These are phyloP conservation scores for Notechis scutatus DNA, from an alignment of 2,113 vertebrate genomes.

Conservation along the genomic window DNA sequence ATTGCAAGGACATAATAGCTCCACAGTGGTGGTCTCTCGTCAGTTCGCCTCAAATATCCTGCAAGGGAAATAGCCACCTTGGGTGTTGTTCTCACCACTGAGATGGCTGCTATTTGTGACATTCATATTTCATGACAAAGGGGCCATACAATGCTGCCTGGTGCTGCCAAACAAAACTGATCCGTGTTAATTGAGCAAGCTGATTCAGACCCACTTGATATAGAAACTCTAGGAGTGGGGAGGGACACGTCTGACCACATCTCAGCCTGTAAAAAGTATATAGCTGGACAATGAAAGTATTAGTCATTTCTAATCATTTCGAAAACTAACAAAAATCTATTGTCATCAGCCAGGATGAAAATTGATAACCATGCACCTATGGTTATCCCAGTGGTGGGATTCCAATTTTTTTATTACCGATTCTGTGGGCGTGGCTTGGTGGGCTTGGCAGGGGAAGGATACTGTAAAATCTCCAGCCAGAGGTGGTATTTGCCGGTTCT, in stretches of 20 bases:
- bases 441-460: no score
- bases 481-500: no score
- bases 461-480: no score
- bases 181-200: background rate
- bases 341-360: background rate
- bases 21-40: background rate
- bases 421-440: no score
- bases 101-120: background rate
- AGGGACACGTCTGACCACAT: background rate
- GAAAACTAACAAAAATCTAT: background rate
- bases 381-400: background rate
- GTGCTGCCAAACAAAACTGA: background rate
- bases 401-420: no score
- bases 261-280: background rate
- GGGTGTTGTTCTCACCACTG: background rate
- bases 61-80: background rate
- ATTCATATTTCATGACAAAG: conserved; percentile 3
- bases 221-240: background rate
- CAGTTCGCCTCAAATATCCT: background rate
- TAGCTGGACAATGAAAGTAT: background rate
- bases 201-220: background rate
- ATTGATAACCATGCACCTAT: background rate
- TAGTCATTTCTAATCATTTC: background rate
- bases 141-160: background rate
- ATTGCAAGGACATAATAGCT: background rate